Evolutionary conservation across 2,113 vertebrate species (phyloP), one percentile per base, ranked within the genome.

Genomic region (Mormyrus iriodes): DNA sequence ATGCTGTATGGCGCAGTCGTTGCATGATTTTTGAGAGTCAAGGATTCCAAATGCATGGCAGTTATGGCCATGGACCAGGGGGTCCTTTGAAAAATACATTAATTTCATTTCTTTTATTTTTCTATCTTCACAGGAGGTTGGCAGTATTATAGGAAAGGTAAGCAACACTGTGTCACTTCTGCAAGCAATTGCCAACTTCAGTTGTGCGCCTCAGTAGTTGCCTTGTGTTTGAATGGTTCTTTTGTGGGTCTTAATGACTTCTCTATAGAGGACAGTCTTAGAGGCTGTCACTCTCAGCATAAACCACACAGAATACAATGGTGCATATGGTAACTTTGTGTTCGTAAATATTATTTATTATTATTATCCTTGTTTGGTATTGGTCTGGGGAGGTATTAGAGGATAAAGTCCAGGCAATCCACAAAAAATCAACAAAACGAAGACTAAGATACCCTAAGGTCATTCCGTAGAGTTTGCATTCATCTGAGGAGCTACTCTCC

Each of bases 61-160:
- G 48, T 6, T 13, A 51, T 7, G 49, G 51, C 39, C 31, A 19
- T 83, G 79, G 35, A 19, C 21, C 39, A 83, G 79, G 35, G 35
- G 4, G 61, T 19, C 61, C 88, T 48, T 82, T 79, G 86, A 19
- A 89, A 73, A 15, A 1, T 88, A 21, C 53, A 31, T 69, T 58
- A 7, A 65, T 89, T 86, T 39, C 4, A 79, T 88, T 10, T 90
- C 42, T 83, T 91, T 61, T 69, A 31, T 12, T 6, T 31, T 88
- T 91, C 21, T n/a, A n/a, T 90, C 3, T 52, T 90, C 91, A 42
- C 88, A 31, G 95, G 95, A 95, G 90, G 95, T 95, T 61, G 95
- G 95, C 92, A 95, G 95, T 93, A 95, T 95, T 92, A 95, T 95
- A 92, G 95, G 95, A 92, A 95, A 95, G 95, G 95, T 95, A 88